These are phyloP conservation scores for Cataglyphis altisquamis DNA, from an alignment of 2,888 invertebrate genomes.

Conservation along the genomic window DNA sequence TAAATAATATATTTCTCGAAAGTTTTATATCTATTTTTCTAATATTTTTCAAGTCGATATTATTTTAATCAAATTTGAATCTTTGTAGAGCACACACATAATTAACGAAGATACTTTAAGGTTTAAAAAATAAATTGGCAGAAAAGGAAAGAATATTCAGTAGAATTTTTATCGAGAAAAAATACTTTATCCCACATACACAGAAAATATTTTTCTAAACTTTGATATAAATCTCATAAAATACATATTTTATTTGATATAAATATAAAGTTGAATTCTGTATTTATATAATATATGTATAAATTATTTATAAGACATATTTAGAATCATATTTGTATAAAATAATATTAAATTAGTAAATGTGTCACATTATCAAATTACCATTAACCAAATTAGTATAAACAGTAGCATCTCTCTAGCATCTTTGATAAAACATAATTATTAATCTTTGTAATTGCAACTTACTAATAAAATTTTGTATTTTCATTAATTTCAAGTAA, in stretches of 20 bases:
- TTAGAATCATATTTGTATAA: constrained; percentile 13
- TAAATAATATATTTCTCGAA: background rate
- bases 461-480: background rate
- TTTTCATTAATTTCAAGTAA: constrained; percentile 28
- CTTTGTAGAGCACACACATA: background rate
- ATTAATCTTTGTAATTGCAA: background rate
- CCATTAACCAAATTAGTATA: constrained; percentile 25
- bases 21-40: background rate
- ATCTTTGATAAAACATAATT: constrained; percentile 2
- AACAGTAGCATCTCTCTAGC: background rate
- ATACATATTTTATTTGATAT: background rate
- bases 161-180: background rate
- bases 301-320: constrained; percentile 38
- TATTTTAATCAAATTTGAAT: background rate
- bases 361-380: constrained; percentile 21
- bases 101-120: background rate
- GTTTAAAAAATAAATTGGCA: background rate
- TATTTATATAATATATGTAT: constrained; percentile 11
- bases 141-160: background rate
- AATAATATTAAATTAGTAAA: constrained; percentile 50
- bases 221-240: background rate
- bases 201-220: background rate
- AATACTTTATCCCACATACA: background rate
- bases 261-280: background rate
- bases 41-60: background rate